Evolutionary conservation across 1,140 invertebrate genomes (phyloP).

Genomic region (Drosophila sp.): DNA sequence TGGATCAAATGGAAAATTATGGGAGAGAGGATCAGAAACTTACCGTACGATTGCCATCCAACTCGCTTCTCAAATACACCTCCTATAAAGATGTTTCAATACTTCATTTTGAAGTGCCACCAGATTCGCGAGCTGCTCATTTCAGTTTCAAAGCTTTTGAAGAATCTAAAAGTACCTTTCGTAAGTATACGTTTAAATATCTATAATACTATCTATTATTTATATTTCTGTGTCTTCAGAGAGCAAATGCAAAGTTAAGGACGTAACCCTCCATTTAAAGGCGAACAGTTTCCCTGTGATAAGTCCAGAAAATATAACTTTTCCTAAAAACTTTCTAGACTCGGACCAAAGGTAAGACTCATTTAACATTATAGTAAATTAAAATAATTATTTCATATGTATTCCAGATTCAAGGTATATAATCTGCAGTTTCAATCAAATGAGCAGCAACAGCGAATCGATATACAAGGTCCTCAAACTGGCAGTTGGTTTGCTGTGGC

Average conservation of each 20-base stretch:
- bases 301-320: conserved; percentile 90
- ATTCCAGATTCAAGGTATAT: conserved; percentile 58
- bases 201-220: too few relatives aligned
- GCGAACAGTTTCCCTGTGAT: conserved; percentile 92
- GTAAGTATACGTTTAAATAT: conserved; percentile 59
- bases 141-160: conserved; percentile 83
- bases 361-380: neutral
- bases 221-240: conserved; percentile 75
- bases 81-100: conserved; percentile 84
- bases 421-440: conserved; percentile 85
- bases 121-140: conserved; percentile 65
- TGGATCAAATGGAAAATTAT: conserved; percentile 53
- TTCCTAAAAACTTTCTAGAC: conserved; percentile 88
- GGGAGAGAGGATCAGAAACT: conserved; percentile 68
- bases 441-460: conserved; percentile 85
- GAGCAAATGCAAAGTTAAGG: conserved; percentile 86
- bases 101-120: conserved; percentile 78
- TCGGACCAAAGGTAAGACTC: conserved; percentile 84
- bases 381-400: neutral
- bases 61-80: conserved; percentile 78
- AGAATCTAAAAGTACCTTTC: conserved; percentile 81
- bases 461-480: conserved; percentile 88
- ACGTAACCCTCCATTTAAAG: conserved; percentile 88
- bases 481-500: conserved; percentile 92
- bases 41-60: conserved; percentile 79